These are phyloP conservation scores for Choreutis nemorana DNA, from an alignment of 2,888 invertebrate species.

Conservation along the genomic window DNA sequence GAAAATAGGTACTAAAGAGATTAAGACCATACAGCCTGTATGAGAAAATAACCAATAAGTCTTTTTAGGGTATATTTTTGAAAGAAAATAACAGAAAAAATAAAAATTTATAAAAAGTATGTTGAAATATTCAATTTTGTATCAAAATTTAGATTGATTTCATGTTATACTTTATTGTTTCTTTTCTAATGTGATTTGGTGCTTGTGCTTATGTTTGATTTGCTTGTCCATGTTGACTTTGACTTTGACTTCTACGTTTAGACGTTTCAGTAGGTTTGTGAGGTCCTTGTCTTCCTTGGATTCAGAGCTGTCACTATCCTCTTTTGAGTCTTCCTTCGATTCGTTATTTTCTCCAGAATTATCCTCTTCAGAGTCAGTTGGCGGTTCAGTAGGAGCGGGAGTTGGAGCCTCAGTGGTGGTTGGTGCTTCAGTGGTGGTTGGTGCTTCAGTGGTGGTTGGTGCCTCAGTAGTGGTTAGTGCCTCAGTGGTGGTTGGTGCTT, in stretches of 20 bases:
- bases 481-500: slow-evolving; percentile 6
- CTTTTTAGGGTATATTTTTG: too few relatives aligned
- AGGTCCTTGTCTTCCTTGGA: slow-evolving; percentile 16
- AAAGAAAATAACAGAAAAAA: too few relatives aligned
- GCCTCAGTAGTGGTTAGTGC: slow-evolving; percentile 4
- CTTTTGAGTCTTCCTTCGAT: slow-evolving; percentile 17
- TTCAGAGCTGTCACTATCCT: slow-evolving; percentile 17
- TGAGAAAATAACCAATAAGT: too few relatives aligned
- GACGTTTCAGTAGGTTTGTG: slow-evolving; percentile 33
- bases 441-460: slow-evolving; percentile 5
- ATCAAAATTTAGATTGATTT: too few relatives aligned
- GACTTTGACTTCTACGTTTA: slow-evolving; percentile 46
- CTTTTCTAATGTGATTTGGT: slow-evolving; percentile 2
- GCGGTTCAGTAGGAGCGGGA: too few relatives aligned
- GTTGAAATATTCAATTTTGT: too few relatives aligned
- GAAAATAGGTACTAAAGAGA: too few relatives aligned
- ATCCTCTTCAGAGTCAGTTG: slow-evolving; percentile 17
- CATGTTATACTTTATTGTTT: too few relatives aligned
- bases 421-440: slow-evolving; percentile 8
- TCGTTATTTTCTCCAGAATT: slow-evolving; percentile 20
- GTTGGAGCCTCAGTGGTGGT: slow-evolving; percentile 11
- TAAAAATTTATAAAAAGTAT: too few relatives aligned
- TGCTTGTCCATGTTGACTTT: slow-evolving; percentile 40
- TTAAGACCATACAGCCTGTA: too few relatives aligned
- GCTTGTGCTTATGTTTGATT: slow-evolving; percentile 20